These are phyloP conservation scores for Apostichopus leukothele DNA, from an alignment of 53 echinoderm and acorn worm genomes.

Conservation along the genomic window DNA sequence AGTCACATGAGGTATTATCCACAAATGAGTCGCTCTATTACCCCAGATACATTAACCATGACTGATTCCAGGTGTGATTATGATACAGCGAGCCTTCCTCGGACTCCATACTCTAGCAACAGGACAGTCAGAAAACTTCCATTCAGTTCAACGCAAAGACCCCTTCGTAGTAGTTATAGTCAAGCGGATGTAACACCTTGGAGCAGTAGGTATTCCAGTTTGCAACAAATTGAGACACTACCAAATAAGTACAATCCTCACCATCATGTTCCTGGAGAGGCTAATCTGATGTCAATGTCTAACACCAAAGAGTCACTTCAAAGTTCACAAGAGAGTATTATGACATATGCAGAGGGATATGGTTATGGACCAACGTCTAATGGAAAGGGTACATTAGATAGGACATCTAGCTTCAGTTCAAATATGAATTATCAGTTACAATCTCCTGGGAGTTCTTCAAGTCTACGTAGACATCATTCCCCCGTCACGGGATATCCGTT, in stretches of 20 bases:
- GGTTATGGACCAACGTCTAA: conserved; percentile 37
- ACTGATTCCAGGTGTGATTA: conserved; percentile 33
- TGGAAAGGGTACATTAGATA: conserved; percentile 2
- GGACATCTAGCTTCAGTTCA: conserved; percentile 37
- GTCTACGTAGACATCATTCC: conserved; percentile 9
- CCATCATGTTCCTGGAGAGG: not conserved
- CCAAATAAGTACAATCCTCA: conserved; percentile 21
- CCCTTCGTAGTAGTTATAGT: conserved; percentile 45
- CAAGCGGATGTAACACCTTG: conserved; percentile 17
- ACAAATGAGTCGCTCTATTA: conserved; percentile 30
- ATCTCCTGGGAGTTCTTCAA: conserved; percentile 2
- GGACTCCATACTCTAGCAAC: not conserved
- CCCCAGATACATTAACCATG: conserved; percentile 39
- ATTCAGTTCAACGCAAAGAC: conserved; percentile 42
- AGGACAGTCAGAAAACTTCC: conserved; percentile 15
- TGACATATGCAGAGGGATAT: conserved; percentile 47
- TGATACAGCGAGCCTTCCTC: conserved; percentile 45
- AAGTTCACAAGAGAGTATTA: conserved; percentile 43
- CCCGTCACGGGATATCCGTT: not conserved
- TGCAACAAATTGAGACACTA: not conserved
- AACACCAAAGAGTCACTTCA: conserved; percentile 34
- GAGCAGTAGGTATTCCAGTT: not conserved
- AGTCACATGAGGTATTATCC: conserved; percentile 32
- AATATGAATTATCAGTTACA: conserved; percentile 24
- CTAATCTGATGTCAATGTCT: conserved; percentile 3